Evolutionary conservation across 2,888 invertebrate species (phyloP).

Genomic region (Eremobia ochroleuca): DNA sequence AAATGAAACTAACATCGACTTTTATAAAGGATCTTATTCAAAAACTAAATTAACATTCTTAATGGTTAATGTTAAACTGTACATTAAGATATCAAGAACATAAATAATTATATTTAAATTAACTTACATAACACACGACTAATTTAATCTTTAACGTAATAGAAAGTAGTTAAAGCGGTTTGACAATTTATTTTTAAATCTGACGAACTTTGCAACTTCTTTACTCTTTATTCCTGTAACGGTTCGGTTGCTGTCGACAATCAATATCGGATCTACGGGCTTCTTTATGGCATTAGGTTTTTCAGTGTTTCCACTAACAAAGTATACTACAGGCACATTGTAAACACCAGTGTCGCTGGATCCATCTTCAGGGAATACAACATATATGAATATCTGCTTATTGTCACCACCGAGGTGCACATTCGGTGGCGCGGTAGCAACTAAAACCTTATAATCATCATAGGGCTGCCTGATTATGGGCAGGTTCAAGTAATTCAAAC

Average conservation of each 20-base stretch:
- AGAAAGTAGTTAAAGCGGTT: conserved; percentile 61
- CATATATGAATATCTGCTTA: conserved; percentile 78
- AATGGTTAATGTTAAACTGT: not conserved
- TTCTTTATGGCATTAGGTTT: conserved; percentile 64
- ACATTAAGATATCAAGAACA: not conserved
- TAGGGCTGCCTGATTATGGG: conserved; percentile 79
- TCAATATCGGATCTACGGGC: conserved; percentile 76
- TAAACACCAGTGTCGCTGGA: conserved; percentile 58
- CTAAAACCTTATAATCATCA: conserved; percentile 81
- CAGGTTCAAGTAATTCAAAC: conserved; percentile 74
- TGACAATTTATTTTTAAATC: conserved; percentile 80
- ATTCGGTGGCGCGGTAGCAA: conserved; percentile 82
- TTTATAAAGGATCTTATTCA: not conserved
- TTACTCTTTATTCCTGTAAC: conserved; percentile 84
- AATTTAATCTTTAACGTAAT: conserved; percentile 3
- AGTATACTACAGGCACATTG: conserved; percentile 81
- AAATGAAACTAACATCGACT: conserved; percentile 14
- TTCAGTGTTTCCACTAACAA: conserved; percentile 74
- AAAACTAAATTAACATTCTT: not conserved
- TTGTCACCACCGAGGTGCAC: conserved; percentile 73
- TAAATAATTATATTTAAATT: not conserved
- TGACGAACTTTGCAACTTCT: conserved; percentile 79
- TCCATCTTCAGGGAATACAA: conserved; percentile 80
- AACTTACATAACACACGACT: not conserved
- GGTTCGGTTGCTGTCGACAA: conserved; percentile 83